Evolutionary conservation across 2,797 vertebrate species (phyloP).

Genomic region (Dermochelys coriacea): DNA sequence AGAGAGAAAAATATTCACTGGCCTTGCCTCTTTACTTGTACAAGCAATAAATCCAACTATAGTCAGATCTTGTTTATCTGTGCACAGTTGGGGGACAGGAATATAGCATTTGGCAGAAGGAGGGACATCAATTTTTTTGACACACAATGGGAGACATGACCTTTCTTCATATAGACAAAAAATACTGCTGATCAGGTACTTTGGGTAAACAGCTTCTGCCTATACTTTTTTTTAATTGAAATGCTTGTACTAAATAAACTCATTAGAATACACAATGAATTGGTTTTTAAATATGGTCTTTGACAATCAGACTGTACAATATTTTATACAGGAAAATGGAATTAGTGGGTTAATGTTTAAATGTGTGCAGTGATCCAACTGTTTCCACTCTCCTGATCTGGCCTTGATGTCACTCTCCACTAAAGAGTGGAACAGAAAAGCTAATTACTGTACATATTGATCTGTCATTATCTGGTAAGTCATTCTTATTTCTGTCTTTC

Average conservation of each 20-base stretch:
- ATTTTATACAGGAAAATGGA: not conserved
- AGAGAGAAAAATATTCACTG: not conserved
- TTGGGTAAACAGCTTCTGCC: not conserved
- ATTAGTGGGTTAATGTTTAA: not conserved
- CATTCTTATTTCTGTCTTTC: not conserved
- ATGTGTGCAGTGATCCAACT: not conserved
- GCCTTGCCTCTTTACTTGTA: not conserved
- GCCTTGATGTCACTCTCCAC: not conserved
- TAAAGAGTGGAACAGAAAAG: rapidly evolving
- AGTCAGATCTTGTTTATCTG: not conserved
- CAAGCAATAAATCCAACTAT: not conserved
- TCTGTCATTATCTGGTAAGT: not conserved
- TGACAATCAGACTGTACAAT: not conserved
- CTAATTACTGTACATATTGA: not conserved
- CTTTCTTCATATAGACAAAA: not conserved
- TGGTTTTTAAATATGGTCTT: not conserved
- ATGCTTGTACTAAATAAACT: not conserved
- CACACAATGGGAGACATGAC: not conserved
- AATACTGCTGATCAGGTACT: not conserved
- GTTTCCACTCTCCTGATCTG: not conserved
- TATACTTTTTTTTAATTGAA: not conserved
- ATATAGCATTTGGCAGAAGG: not conserved
- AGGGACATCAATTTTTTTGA: not conserved
- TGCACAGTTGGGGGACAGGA: not conserved
- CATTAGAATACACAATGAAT: not conserved